Base-by-base conservation (phyloP, 2,113 vertebrate genomes). In the Lycocorax pyrrhopterus region DNA sequence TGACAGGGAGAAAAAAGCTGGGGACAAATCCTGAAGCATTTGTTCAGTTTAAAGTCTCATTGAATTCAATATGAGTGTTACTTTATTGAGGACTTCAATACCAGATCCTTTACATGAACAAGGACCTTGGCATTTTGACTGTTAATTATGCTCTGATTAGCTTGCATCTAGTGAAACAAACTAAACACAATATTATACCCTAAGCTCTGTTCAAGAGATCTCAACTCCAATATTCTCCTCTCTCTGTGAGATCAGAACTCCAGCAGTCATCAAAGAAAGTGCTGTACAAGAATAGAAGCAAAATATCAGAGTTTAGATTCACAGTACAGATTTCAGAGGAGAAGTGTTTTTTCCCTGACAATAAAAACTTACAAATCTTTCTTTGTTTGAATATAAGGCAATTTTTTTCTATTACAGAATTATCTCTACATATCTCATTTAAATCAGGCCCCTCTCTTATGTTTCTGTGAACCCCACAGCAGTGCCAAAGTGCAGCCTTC, bases 221-320 rank as follows among this genome's bases (percentile, higher is more conserved):
- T 94, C 90, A 87, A 76, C 74, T 97, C 89, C 68, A 94, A 95
- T 89, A 92, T 92, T 92, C 90, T 91, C 66, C 22, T 95, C 96
- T 97, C 92, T 66, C 77, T 85, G 68, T 95, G 93, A 96, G 90
- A 96, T 75, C 85, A 86, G 92, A 95, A 94, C 90, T 96, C 96
- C 96, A 90, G 90, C 80, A 89, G 94, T 92, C 95, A 96, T 97
- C 96, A 97, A 97, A 97, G 95, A 73, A 84, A 96, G 82, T 84
- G 20, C 53, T 73, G 84, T 5, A 73, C 77, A 93, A 52, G 88
- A 91, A 93, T 37, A 89, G 83, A 43, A 94, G 49, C 63, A 90
- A 80, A 94, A 92, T 95, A 94, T 68, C 79, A 87, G 82, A 94
- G 75, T 95, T 94, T 92, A 94, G 90, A 87, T 64, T 90, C 89